Evolutionary conservation across 1,140 invertebrate species (phyloP).

Genomic region (Heterodera carotae): DNA sequence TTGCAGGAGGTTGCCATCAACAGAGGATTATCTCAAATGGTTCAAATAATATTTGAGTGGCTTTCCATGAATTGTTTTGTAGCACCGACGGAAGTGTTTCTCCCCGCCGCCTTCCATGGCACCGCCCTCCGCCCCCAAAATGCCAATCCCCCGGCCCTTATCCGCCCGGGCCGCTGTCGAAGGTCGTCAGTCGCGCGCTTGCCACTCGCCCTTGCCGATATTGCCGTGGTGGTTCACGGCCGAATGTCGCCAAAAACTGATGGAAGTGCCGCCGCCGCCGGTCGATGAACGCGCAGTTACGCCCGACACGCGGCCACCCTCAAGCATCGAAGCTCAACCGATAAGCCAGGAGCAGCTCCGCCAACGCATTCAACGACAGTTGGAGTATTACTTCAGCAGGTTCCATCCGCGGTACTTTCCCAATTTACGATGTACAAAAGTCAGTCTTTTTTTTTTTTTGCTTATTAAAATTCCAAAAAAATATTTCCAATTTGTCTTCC

Average conservation of each 20-base stretch:
- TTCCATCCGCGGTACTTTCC: too few species aligned
- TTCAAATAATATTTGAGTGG: neutral
- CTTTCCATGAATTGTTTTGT: neutral
- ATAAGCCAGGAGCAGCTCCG: constrained; percentile 46
- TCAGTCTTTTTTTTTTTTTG: too few species aligned
- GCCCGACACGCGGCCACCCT: constrained; percentile 4
- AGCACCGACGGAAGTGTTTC: neutral
- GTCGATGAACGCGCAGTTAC: constrained; percentile 24
- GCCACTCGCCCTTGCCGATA: constrained; percentile 28
- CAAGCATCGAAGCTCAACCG: constrained; percentile 18
- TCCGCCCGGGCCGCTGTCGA: neutral
- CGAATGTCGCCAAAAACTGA: constrained; percentile 49
- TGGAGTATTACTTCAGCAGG: constrained; percentile 65
- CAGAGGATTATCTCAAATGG: neutral
- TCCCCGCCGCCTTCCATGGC: neutral
- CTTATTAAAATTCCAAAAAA: too few species aligned
- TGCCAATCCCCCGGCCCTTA: neutral
- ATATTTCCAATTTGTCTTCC: too few species aligned
- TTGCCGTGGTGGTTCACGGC: constrained; percentile 42
- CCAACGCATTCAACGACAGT: constrained; percentile 53
- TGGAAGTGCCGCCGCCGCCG: constrained; percentile 40
- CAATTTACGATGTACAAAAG: too few species aligned
- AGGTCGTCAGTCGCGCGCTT: neutral
- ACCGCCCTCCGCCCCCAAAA: neutral
- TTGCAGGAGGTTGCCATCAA: constrained; percentile 36